phyloP scores from a whole-genome alignment of 2,888 invertebrate genomes.

The Caenorhabditis sp. region DNA sequence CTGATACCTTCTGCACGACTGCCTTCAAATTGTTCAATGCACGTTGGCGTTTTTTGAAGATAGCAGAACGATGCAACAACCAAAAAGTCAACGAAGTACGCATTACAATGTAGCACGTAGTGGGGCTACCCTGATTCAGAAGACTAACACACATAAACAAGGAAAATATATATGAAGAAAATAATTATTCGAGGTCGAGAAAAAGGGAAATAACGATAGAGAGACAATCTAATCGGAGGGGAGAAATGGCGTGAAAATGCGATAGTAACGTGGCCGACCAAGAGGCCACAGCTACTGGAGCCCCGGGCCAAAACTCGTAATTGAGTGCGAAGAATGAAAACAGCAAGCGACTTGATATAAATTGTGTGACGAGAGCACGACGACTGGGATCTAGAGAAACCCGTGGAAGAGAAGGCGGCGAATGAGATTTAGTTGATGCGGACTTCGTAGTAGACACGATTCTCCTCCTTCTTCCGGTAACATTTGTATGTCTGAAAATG shows the following conservation, averaged over 20 bases:
- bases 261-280: not conserved
- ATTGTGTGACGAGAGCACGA: slow-evolving; percentile 19
- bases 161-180: not conserved
- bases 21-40: not conserved
- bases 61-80: not conserved
- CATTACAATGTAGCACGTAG: too few species aligned
- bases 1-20: not conserved
- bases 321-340: slow-evolving; percentile 8
- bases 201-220: not conserved
- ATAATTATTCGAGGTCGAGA: slow-evolving; percentile 4
- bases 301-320: slow-evolving; percentile 7
- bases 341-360: too few species aligned
- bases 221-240: not conserved
- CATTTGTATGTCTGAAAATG: slow-evolving; percentile 69
- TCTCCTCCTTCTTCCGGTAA: slow-evolving; percentile 66
- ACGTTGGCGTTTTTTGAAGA: not conserved
- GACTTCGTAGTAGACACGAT: slow-evolving; percentile 69
- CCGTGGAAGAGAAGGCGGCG: slow-evolving; percentile 28
- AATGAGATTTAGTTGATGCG: slow-evolving; percentile 54
- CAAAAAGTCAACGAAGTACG: not conserved
- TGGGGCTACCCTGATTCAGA: too few species aligned
- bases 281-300: not conserved
- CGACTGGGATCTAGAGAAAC: slow-evolving; percentile 27
- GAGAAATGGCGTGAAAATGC: not conserved
- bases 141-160: too few species aligned